These are phyloP conservation scores for Halichoeres trimaculatus DNA, from an alignment of 2,113 vertebrate genomes.

Conservation along the genomic window DNA sequence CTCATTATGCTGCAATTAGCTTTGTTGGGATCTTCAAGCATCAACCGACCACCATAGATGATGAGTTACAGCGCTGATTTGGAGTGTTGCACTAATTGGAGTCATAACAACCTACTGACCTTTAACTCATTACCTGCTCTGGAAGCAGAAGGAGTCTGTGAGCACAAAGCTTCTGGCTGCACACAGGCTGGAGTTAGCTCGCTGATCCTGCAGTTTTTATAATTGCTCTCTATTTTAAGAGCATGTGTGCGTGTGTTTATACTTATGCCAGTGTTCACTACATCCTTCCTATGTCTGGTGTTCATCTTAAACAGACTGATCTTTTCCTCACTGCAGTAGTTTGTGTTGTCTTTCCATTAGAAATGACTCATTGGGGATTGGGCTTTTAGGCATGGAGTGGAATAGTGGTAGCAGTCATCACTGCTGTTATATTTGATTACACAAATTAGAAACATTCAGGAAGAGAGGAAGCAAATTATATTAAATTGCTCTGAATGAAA, in stretches of 20 bases:
- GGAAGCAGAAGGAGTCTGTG: slow-evolving; percentile 54
- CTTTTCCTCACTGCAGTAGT: slow-evolving; percentile 35
- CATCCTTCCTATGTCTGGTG: slow-evolving; percentile 34
- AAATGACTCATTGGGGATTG: slow-evolving; percentile 47
- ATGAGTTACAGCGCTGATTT: slow-evolving; percentile 64
- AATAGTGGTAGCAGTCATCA: slow-evolving; percentile 48
- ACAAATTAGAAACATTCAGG: slow-evolving; percentile 56
- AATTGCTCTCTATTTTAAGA: slow-evolving; percentile 47
- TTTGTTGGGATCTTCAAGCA: slow-evolving; percentile 54
- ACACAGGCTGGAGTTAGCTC: slow-evolving; percentile 18
- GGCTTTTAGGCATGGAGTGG: slow-evolving; percentile 46
- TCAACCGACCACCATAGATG: slow-evolving; percentile 32
- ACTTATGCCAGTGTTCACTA: not conserved
- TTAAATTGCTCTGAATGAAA: slow-evolving; percentile 45
- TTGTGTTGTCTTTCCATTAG: slow-evolving; percentile 55
- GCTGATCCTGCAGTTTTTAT: slow-evolving; percentile 66
- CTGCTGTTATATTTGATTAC: slow-evolving; percentile 67
- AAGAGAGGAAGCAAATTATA: slow-evolving; percentile 53
- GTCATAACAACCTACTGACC: slow-evolving; percentile 70
- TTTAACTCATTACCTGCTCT: slow-evolving; percentile 72
- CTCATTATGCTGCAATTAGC: slow-evolving; percentile 69
- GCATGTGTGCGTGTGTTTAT: slow-evolving; percentile 22
- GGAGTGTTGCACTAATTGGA: slow-evolving; percentile 73
- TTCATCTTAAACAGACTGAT: slow-evolving; percentile 47
- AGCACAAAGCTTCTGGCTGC: slow-evolving; percentile 38